A percentile compares a stretch with the other conserved stretches of the same genome.
These are phyloP conservation scores for Nephrotoma appendiculata DNA, from an alignment of 2,888 invertebrate genomes.

Conservation along the genomic window DNA sequence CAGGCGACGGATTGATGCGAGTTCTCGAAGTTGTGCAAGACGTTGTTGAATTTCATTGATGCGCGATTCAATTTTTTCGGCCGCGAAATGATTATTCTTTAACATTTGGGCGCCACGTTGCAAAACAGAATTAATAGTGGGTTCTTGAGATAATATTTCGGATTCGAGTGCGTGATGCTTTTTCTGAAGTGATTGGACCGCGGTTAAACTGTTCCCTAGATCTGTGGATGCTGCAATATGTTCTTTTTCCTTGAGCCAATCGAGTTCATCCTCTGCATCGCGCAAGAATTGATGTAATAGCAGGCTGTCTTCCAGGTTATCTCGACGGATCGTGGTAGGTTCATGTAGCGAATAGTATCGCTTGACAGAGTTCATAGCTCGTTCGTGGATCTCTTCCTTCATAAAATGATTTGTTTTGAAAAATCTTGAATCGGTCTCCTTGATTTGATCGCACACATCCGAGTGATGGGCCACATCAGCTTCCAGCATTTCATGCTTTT, in stretches of 20 bases:
- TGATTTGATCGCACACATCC: constrained; percentile 65
- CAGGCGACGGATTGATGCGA: constrained; percentile 53
- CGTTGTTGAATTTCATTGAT: constrained; percentile 52
- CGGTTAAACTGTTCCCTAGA: constrained; percentile 46
- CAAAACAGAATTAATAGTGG: constrained; percentile 58
- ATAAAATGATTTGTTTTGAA: constrained; percentile 74
- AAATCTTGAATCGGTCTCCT: constrained; percentile 66
- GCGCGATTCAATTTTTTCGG: constrained; percentile 34
- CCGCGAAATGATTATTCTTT: constrained; percentile 73
- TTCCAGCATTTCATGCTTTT: constrained; percentile 69
- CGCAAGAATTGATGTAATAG: constrained; percentile 77
- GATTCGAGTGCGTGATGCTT: constrained; percentile 87
- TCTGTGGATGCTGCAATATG: constrained; percentile 55
- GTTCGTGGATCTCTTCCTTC: constrained; percentile 67
- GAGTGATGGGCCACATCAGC: constrained; percentile 71
- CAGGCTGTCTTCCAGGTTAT: constrained; percentile 83
- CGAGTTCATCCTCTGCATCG: constrained; percentile 84
- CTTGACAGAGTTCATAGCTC: constrained; percentile 50
- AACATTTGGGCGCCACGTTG: constrained; percentile 65
- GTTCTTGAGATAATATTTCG: constrained; percentile 73
- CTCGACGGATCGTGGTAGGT: constrained; percentile 79
- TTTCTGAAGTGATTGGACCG: constrained; percentile 81
- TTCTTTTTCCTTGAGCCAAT: constrained; percentile 76
- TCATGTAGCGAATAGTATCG: constrained; percentile 69
- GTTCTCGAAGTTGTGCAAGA: constrained; percentile 53